Evolutionary conservation across 2,797 vertebrate genomes (phyloP).

Genomic region (Syncerus caffer): DNA sequence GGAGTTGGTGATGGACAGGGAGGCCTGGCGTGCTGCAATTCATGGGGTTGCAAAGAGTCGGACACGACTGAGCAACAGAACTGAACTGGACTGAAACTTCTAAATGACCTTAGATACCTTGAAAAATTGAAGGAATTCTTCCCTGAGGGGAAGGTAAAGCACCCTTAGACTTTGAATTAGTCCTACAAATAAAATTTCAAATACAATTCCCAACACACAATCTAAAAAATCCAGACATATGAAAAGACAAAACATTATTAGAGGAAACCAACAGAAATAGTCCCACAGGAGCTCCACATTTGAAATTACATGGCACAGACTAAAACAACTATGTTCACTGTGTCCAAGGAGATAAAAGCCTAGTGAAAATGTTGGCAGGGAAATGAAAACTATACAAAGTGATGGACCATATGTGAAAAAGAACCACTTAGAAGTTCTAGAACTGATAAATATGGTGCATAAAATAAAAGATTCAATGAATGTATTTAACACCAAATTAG

Average conservation of each 20-base stretch:
- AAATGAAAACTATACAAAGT: constrained; percentile 35
- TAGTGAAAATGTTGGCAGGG: background rate
- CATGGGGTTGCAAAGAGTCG: no score
- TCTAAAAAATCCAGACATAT: background rate
- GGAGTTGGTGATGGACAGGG: no score
- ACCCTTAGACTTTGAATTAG: background rate
- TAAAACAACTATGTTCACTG: background rate
- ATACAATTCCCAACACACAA: background rate
- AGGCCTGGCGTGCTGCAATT: no score
- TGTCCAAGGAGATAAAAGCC: background rate
- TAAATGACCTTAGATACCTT: background rate
- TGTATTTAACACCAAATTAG: background rate
- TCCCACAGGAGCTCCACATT: background rate
- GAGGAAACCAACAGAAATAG: background rate
- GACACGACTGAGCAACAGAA: rapidly evolving
- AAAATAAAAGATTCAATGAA: constrained; percentile 21
- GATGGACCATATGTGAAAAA: background rate
- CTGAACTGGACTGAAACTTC: background rate
- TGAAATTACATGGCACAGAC: background rate
- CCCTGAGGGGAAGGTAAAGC: background rate
- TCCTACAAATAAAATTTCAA: background rate
- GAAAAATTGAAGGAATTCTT: background rate
- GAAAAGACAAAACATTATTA: background rate
- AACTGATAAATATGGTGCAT: background rate
- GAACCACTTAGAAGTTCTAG: background rate